Evolutionary conservation across 2,797 vertebrate species (phyloP), one percentile per base, ranked within the genome.

Genomic region (Parauchenoglanis ngamensis): DNA sequence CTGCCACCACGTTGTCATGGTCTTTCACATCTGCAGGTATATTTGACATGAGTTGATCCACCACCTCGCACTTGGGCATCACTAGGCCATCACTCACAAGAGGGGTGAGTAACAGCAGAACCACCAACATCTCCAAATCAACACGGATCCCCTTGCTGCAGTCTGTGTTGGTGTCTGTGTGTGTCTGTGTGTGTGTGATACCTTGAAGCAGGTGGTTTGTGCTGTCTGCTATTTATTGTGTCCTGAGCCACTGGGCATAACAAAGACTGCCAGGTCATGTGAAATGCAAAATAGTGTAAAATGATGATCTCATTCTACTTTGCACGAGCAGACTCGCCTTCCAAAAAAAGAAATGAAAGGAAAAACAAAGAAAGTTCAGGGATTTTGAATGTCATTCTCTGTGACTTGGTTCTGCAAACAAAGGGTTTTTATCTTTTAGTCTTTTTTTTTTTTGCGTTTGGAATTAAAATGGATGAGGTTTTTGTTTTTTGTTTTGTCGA

Each of bases 91-190:
- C 90, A 0, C 88, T 85, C 46, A 88, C 82, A 15, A 85, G 35
- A 4, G 90, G 88, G 35, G 78, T 73, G 78, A 93, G 46, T 7
- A 85, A 85, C 1, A n/a, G 90, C 49, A 92, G 10, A 19, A 84
- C 63, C 8, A 85, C 72, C 87, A 94, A 49, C 87, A 93, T 40
- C n/a, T 87, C 85, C 84, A 92, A 0, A 84, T 89, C 93, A 89
- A 93, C 90, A 61, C 19, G 10, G 21, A 85, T 63, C 0, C n/a
- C 31, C 84, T 15, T 83, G 17, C 3, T 40, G 40, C 75, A 61
- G 56, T 21, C 15, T 52, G 31, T 88, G 67, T n/a, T 40, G 40
- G 28, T 31, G n/a, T 56, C 40, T 10, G 21, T 21, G 12, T 84
- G 3, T 1, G 44, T n/a, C 17, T n/a, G 28, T 21, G 13, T 85